Evolutionary conservation across 2,797 vertebrate genomes (phyloP).

Genomic region (Silurus lanzhouensis): DNA sequence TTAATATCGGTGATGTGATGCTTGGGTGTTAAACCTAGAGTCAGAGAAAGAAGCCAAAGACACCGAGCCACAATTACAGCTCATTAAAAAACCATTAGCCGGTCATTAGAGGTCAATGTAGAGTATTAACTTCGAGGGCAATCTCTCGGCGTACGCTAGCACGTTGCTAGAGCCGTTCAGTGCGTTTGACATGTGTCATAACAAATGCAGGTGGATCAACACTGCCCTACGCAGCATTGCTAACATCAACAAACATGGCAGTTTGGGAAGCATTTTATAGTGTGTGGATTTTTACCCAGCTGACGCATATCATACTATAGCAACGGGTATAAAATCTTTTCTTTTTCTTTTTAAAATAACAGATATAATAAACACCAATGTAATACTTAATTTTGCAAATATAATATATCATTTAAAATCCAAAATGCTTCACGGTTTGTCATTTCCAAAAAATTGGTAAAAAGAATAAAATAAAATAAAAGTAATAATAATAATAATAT

Average conservation of each 20-base stretch:
- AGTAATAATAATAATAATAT: too few species aligned
- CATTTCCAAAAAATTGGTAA: too few species aligned
- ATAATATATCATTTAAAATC: too few species aligned
- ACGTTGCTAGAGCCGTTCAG: not conserved
- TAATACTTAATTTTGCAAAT: too few species aligned
- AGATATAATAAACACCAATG: too few species aligned
- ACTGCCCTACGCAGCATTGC: not conserved
- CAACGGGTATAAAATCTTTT: not conserved
- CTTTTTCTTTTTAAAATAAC: not conserved
- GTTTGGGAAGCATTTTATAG: not conserved
- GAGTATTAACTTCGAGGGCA: constrained; percentile 16
- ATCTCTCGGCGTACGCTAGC: not conserved
- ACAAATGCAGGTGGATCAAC: not conserved
- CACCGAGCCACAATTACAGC: constrained; percentile 14
- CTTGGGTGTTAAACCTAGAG: constrained; percentile 20
- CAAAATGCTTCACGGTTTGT: too few species aligned
- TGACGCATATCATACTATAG: not conserved
- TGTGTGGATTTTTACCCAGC: not conserved
- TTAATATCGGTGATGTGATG: not conserved
- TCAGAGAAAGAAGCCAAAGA: constrained; percentile 18
- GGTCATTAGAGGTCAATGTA: constrained; percentile 36
- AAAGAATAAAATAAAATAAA: too few species aligned
- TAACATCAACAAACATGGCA: not conserved
- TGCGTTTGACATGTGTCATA: not conserved
- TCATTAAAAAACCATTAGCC: constrained; percentile 37